Evolutionary conservation across 2,113 vertebrate genomes (phyloP).

Genomic region (Balaenoptera acutorostrata): DNA sequence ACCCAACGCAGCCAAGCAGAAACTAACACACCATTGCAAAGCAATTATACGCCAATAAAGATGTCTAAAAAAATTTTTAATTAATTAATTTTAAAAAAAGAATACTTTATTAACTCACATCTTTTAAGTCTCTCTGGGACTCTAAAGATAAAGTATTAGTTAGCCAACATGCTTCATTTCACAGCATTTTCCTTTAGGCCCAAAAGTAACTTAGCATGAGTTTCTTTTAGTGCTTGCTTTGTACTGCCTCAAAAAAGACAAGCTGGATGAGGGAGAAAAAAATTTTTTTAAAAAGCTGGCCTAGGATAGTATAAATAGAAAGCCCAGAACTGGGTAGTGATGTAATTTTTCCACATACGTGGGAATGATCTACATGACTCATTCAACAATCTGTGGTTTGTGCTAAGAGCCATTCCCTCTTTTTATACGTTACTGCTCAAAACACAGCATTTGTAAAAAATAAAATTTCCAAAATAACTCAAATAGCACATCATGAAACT

Average conservation of each 20-base stretch:
- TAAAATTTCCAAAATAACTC: conserved; percentile 47
- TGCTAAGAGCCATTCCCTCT: conserved; percentile 69
- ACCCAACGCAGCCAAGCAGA: too few relatives aligned
- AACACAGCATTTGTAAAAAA: conserved; percentile 3
- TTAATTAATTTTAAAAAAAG: too few relatives aligned
- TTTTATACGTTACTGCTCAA: conserved; percentile 30
- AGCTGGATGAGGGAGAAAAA: conserved; percentile 60
- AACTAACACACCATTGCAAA: too few relatives aligned
- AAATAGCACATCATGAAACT: background rate
- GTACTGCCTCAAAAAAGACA: conserved; percentile 76
- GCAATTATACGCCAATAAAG: too few relatives aligned
- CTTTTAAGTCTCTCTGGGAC: background rate
- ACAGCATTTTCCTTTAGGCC: conserved; percentile 73
- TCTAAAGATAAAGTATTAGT: background rate
- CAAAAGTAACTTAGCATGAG: conserved; percentile 71
- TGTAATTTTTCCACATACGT: conserved; percentile 80
- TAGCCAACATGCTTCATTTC: conserved; percentile 65
- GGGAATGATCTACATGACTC: conserved; percentile 79
- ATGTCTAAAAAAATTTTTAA: too few relatives aligned
- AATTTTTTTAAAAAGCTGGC: background rate
- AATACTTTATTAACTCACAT: background rate
- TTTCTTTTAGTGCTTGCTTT: conserved; percentile 71
- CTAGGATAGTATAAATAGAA: conserved; percentile 79
- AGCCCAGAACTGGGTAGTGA: conserved; percentile 74
- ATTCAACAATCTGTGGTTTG: conserved; percentile 72